These are phyloP conservation scores for Cynaeus angustus DNA, from an alignment of 2,888 invertebrate species.

Conservation along the genomic window DNA sequence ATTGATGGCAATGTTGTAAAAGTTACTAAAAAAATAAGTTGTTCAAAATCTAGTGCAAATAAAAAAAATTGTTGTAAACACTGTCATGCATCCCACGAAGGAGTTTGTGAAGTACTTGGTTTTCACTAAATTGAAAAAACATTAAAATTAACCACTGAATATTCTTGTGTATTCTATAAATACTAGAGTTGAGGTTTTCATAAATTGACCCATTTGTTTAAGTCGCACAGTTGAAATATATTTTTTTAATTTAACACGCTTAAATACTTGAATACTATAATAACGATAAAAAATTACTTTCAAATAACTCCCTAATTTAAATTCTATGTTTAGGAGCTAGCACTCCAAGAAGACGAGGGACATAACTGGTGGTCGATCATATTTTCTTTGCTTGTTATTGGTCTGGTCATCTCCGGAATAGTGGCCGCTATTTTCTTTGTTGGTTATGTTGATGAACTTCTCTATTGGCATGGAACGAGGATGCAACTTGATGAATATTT, in stretches of 20 bases:
- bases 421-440: conserved; percentile 91
- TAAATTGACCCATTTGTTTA: conserved; percentile 25
- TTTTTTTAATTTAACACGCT: too few relatives aligned
- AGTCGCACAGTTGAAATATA: too few relatives aligned
- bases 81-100: conserved; percentile 58
- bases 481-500: conserved; percentile 91
- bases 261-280: not conserved
- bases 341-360: conserved; percentile 84
- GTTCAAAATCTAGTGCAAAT: conserved; percentile 7
- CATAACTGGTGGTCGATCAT: conserved; percentile 93
- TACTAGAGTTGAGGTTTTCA: conserved; percentile 9
- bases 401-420: conserved; percentile 90
- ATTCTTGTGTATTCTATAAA: not conserved
- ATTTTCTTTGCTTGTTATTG: conserved; percentile 90
- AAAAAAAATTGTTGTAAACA: conserved; percentile 58
- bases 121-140: conserved; percentile 27
- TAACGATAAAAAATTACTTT: conserved; percentile 1
- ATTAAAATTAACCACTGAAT: conserved; percentile 20
- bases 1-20: conserved; percentile 40
- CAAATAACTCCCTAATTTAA: not conserved
- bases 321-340: conserved; percentile 78
- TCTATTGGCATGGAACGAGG: conserved; percentile 91
- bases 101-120: conserved; percentile 56
- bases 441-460: conserved; percentile 91
- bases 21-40: conserved; percentile 44